These are phyloP conservation scores for Mesochorus sp. DNA, from an alignment of 2,888 invertebrate genomes.

Conservation along the genomic window DNA sequence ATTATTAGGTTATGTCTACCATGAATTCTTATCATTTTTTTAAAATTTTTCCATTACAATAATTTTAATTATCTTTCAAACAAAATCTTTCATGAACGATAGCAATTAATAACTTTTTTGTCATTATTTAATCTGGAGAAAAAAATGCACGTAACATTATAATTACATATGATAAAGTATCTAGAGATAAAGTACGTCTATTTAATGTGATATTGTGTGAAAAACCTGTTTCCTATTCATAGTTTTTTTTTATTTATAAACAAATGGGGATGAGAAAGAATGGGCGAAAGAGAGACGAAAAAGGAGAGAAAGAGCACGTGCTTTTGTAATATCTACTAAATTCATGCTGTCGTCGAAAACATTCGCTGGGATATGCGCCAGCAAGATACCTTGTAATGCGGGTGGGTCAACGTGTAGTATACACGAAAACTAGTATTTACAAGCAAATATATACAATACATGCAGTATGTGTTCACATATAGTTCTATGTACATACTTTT, in stretches of 20 bases:
- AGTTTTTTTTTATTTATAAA: not conserved
- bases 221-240: not conserved
- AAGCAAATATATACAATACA: too few relatives aligned
- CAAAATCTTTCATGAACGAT: too few relatives aligned
- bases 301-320: conserved; percentile 22
- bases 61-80: too few relatives aligned
- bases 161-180: not conserved
- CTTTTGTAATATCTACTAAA: conserved; percentile 47
- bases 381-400: conserved; percentile 39
- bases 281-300: too few relatives aligned
- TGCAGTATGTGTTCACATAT: too few relatives aligned
- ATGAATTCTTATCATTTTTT: too few relatives aligned
- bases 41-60: too few relatives aligned
- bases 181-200: not conserved
- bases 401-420: conserved; percentile 34
- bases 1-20: not conserved
- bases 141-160: not conserved
- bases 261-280: not conserved
- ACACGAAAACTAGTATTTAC: not conserved
- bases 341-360: conserved; percentile 45
- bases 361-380: not conserved
- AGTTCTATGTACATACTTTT: not conserved
- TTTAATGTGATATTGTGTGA: not conserved
- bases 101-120: not conserved
- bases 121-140: not conserved